phyloP scores from a whole-genome alignment of 2,797 vertebrate species.

The Glossophaga mutica region DNA sequence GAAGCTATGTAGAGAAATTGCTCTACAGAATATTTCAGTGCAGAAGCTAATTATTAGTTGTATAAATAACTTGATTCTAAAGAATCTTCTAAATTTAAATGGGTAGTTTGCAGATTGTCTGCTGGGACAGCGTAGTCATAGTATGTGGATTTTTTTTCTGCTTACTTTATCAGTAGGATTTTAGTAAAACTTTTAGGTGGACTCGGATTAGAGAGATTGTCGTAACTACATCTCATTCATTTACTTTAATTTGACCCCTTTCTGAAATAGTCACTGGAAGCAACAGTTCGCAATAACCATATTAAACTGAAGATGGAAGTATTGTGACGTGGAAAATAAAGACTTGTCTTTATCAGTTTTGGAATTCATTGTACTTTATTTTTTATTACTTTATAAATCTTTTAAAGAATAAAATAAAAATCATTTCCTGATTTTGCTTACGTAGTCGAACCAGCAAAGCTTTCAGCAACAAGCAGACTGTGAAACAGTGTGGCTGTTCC shows the following conservation, averaged over 20 bases:
- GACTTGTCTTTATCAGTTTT: not conserved
- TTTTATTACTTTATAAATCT: not conserved
- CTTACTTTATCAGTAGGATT: not conserved
- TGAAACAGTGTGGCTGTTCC: conserved; percentile 96
- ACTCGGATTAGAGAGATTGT: not conserved
- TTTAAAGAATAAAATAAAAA: conserved; percentile 3
- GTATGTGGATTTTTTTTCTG: not conserved
- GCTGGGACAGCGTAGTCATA: not conserved
- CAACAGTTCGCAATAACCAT: not conserved
- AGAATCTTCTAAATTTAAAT: conserved; percentile 21
- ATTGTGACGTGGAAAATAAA: not conserved
- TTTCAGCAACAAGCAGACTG: conserved; percentile 99
- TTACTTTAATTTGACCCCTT: not conserved
- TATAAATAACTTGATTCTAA: not conserved
- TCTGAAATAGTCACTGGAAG: not conserved
- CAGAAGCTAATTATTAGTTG: not conserved
- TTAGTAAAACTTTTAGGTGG: not conserved
- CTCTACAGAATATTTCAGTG: not conserved
- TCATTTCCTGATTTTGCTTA: conserved; percentile 38
- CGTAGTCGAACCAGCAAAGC: conserved; percentile 97
- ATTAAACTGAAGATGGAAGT: not conserved
- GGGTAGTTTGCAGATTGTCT: not conserved
- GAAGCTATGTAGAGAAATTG: not conserved
- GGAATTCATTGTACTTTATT: not conserved
- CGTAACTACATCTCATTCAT: not conserved